These are phyloP conservation scores for Catocala nupta DNA, from an alignment of 2,888 invertebrate species.

Conservation along the genomic window DNA sequence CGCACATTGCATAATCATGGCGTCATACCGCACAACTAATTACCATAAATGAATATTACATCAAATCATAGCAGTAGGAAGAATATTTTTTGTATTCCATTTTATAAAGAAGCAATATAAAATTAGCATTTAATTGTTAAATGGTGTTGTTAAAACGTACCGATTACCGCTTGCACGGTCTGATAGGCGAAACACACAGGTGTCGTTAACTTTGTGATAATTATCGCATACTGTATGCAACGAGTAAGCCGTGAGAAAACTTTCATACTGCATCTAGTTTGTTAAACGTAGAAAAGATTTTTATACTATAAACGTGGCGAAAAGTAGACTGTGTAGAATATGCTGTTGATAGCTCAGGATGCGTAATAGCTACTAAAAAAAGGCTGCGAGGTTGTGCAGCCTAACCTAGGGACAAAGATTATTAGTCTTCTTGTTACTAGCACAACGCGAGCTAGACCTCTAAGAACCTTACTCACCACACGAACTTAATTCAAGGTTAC, in stretches of 20 bases:
- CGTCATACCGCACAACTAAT: constrained; percentile 13
- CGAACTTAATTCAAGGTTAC: no score
- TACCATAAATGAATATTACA: constrained; percentile 44
- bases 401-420: no score
- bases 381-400: no score
- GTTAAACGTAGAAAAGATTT: not conserved
- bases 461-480: no score
- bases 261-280: constrained; percentile 38
- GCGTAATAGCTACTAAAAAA: no score
- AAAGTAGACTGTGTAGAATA: no score
- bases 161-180: constrained; percentile 24
- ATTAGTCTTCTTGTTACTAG: no score
- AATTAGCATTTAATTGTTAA: constrained; percentile 42
- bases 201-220: constrained; percentile 47
- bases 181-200: constrained; percentile 36
- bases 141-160: constrained; percentile 38
- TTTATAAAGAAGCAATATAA: constrained; percentile 39
- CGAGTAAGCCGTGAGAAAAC: constrained; percentile 53
- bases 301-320: no score
- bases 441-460: no score
- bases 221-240: constrained; percentile 31
- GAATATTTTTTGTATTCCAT: constrained; percentile 31
- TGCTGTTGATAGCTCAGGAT: no score
- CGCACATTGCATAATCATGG: not conserved
- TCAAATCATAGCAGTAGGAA: constrained; percentile 24